Conservation (phyloP, 2,888 invertebrate genomes). For the Allygus modestus region DNA sequence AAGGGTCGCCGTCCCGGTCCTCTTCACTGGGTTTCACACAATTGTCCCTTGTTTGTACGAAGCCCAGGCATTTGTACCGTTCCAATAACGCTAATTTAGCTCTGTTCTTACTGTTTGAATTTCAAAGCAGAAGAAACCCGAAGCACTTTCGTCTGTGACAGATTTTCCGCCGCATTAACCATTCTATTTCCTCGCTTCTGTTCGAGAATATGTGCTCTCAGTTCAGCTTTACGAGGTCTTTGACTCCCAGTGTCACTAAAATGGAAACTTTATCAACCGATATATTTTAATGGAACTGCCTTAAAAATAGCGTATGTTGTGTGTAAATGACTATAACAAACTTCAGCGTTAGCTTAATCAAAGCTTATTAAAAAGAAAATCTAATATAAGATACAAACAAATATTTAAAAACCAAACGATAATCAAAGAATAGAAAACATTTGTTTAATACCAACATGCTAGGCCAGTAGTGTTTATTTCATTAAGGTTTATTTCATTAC, state of each 20-base stretch:
- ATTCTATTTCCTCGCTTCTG: conserved; percentile 56
- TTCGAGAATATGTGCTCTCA: conserved; percentile 28
- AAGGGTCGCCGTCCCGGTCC: not conserved
- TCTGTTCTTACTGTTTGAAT: conserved; percentile 46
- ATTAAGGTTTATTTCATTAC: too few species aligned
- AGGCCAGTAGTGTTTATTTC: too few species aligned
- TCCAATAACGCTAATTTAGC: conserved; percentile 40
- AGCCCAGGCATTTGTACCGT: conserved; percentile 21
- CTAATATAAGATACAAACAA: too few species aligned
- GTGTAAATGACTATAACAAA: too few species aligned
- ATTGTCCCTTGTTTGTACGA: conserved; percentile 23
- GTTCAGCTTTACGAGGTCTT: conserved; percentile 43
- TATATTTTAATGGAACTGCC: not conserved
- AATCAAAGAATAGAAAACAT: too few species aligned
- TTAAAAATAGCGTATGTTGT: not conserved
- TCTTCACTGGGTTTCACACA: conserved; percentile 26
- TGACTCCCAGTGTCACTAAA: not conserved
- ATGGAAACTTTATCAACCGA: not conserved
- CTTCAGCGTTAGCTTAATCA: too few species aligned
- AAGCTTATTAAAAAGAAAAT: too few species aligned
- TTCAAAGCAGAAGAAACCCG: conserved; percentile 49
- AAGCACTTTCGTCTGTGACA: conserved; percentile 49
- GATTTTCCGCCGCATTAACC: conserved; percentile 53
- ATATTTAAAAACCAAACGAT: too few species aligned
- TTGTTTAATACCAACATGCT: too few species aligned